phyloP scores from a whole-genome alignment of 2,888 invertebrate species.

The Auanema sp. region DNA sequence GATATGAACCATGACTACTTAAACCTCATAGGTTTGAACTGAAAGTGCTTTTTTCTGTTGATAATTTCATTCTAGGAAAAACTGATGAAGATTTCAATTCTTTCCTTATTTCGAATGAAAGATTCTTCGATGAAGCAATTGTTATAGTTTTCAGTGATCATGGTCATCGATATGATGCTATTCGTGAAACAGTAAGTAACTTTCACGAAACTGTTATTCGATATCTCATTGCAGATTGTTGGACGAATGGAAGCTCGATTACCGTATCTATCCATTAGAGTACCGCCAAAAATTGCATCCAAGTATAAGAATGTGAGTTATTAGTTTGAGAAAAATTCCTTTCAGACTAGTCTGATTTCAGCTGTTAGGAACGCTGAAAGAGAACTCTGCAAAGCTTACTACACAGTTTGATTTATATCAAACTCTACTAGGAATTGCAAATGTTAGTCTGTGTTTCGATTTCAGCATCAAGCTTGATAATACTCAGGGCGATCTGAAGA shows the following conservation, averaged over 20 bases:
- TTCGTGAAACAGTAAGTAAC: constrained; percentile 61
- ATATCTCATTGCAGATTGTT: constrained; percentile 42
- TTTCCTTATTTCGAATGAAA: constrained; percentile 35
- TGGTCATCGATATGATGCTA: constrained; percentile 65
- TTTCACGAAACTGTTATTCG: background rate
- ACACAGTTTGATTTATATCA: constrained; percentile 66
- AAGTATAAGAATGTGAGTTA: constrained; percentile 54
- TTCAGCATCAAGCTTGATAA: too few relatives aligned
- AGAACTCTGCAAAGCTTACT: constrained; percentile 64
- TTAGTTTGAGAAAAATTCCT: background rate
- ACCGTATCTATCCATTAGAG: constrained; percentile 64
- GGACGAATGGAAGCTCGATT: constrained; percentile 66
- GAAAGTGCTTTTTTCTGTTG: too few relatives aligned
- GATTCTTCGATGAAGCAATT: constrained; percentile 42
- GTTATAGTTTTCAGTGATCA: constrained; percentile 65
- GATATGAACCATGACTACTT: constrained; percentile 52
- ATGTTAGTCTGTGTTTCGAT: background rate
- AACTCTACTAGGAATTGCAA: constrained; percentile 51
- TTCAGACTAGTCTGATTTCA: constrained; percentile 17
- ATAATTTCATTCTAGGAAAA: too few relatives aligned
- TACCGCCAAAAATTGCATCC: constrained; percentile 61
- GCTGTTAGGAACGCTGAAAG: constrained; percentile 51
- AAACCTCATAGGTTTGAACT: constrained; percentile 27
- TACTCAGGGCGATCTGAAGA: too few relatives aligned
- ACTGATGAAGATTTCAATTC: constrained; percentile 39